Evolutionary conservation across 1,140 invertebrate species (phyloP).

Genomic region (Drosophila saltans): DNA sequence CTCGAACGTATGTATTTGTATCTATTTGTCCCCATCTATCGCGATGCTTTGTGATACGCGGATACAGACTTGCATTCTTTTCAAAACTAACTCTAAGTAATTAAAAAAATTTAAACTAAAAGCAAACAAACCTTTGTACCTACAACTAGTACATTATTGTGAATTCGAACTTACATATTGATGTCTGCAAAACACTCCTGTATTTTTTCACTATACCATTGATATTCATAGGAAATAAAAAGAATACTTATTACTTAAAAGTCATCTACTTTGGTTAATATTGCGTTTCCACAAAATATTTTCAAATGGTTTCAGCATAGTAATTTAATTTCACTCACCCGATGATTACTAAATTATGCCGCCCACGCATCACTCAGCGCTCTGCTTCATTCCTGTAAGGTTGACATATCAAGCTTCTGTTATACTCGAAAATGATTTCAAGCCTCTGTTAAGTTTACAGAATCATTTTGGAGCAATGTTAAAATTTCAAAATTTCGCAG

Average conservation of each 20-base stretch:
- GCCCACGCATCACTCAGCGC: no score
- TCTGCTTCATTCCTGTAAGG: no score
- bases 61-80: conserved; percentile 60
- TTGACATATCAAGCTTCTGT: no score
- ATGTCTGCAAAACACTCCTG: conserved; percentile 56
- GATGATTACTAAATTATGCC: no score
- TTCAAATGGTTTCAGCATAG: no score
- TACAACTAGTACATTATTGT: conserved; percentile 58
- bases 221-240: conserved; percentile 58
- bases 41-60: conserved; percentile 54
- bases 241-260: conserved; percentile 23
- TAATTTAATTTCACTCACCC: no score
- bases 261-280: not conserved
- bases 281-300: no score
- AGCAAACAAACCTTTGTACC: conserved; percentile 48
- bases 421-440: no score
- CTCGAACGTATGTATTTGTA: conserved; percentile 37
- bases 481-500: no score
- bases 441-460: no score
- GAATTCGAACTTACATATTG: conserved; percentile 47
- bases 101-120: not conserved
- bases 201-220: conserved; percentile 51
- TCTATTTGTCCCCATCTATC: conserved; percentile 46
- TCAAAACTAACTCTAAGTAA: conserved; percentile 51
- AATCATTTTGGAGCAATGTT: no score